phyloP scores from a whole-genome alignment of 2,797 vertebrate genomes.

The Pangasius larnaudii region DNA sequence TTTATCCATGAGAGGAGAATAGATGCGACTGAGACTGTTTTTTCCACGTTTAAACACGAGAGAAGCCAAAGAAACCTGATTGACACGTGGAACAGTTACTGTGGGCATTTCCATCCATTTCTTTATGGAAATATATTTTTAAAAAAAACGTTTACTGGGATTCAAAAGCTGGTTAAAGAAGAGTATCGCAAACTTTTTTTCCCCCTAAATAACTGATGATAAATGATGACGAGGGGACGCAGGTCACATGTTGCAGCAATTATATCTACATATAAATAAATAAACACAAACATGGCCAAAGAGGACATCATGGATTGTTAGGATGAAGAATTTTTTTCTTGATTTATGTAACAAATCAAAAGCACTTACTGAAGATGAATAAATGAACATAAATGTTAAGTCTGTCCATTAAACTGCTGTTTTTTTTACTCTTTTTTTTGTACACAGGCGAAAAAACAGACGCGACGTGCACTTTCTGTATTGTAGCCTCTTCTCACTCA shows the following conservation, averaged over 20 bases:
- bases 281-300: neutral
- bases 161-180: neutral
- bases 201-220: neutral
- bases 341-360: neutral
- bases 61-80: neutral
- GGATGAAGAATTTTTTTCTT: neutral
- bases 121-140: too few species aligned
- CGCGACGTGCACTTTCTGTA: neutral
- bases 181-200: too few species aligned
- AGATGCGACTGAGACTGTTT: neutral
- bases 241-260: neutral
- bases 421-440: neutral
- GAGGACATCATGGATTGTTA: neutral
- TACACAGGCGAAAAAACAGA: neutral
- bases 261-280: neutral
- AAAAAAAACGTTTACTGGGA: neutral
- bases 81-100: too few species aligned
- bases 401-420: neutral
- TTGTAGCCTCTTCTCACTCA: neutral
- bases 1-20: neutral
- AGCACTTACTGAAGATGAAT: constrained; percentile 4
- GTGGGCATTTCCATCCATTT: neutral
- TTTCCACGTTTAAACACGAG: neutral
- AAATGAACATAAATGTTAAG: neutral
- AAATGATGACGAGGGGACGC: neutral